phyloP scores from a whole-genome alignment of 2,113 vertebrate genomes.

The Eptesicus fuscus region DNA sequence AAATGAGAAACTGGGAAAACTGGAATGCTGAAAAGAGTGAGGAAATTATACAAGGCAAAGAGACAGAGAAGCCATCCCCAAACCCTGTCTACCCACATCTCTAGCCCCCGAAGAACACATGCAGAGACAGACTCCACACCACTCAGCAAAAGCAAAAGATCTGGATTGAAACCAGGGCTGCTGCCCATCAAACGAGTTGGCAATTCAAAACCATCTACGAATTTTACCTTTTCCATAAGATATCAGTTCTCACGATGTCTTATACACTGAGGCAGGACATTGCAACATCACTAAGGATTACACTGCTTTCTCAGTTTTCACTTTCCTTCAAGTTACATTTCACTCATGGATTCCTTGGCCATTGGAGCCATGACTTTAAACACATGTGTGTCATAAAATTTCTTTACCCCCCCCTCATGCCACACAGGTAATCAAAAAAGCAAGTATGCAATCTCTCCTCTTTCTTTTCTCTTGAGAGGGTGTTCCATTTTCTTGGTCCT shows the following conservation, averaged over 20 bases:
- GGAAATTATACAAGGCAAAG: background rate
- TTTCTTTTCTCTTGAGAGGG: background rate
- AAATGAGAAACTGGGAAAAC: background rate
- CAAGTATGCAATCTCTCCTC: fast-evolving
- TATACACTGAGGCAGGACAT: background rate
- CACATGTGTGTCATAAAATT: background rate
- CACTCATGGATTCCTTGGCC: background rate
- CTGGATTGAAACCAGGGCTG: background rate
- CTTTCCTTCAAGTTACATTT: background rate
- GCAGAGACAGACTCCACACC: background rate
- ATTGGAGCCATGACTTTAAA: background rate
- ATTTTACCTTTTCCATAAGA: background rate
- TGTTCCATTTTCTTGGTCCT: background rate
- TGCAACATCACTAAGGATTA: background rate
- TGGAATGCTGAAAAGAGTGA: too few species aligned
- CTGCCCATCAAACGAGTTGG: background rate
- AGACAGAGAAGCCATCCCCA: background rate
- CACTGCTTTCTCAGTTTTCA: background rate
- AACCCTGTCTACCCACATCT: background rate
- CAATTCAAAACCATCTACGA: too few species aligned
- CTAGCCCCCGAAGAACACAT: background rate
- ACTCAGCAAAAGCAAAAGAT: background rate
- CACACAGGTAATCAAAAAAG: background rate
- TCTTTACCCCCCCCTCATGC: background rate
- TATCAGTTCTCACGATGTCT: background rate